Conservation (phyloP, 2,797 vertebrate genomes). For the Phalanger gymnotis region DNA sequence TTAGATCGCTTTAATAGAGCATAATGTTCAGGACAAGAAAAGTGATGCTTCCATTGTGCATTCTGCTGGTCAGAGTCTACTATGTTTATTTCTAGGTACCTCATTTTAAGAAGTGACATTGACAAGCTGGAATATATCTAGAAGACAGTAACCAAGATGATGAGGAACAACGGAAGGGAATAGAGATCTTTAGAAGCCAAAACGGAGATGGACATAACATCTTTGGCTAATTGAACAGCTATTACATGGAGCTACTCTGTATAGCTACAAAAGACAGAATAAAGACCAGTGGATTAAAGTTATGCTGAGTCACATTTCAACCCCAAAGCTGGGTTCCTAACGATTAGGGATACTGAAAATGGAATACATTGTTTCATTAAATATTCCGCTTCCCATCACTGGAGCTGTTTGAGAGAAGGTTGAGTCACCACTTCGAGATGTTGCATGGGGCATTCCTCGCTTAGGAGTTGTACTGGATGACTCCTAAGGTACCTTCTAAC, state of each 20-base stretch:
- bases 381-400: neutral
- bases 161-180: neutral
- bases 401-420: neutral
- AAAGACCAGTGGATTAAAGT: neutral
- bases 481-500: neutral
- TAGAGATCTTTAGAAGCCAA: neutral
- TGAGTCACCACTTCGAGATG: neutral
- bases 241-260: neutral
- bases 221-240: neutral
- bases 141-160: neutral
- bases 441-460: neutral
- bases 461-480: neutral
- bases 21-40: neutral
- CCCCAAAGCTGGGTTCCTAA: neutral
- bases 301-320: neutral
- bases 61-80: neutral
- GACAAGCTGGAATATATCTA: neutral
- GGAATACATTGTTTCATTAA: neutral
- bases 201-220: neutral
- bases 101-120: neutral
- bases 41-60: neutral
- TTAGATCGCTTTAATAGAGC: neutral
- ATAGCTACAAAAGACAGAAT: neutral
- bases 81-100: neutral
- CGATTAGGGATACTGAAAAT: neutral